Evolutionary conservation across 2,113 vertebrate species (phyloP).

Genomic region (Vicugna pacos): DNA sequence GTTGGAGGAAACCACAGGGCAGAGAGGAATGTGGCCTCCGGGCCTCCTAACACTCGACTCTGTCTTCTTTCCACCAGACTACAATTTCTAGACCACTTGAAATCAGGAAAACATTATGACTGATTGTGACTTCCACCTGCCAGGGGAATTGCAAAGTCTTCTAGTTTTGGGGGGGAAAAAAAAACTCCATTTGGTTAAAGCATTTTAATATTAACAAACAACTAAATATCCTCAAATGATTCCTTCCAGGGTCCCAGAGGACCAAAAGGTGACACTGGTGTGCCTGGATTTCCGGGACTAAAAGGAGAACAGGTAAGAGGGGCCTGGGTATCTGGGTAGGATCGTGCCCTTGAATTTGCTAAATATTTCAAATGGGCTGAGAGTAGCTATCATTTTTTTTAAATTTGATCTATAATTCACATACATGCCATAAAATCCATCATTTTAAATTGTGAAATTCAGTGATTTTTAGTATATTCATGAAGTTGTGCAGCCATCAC

Average conservation of each 20-base stretch:
- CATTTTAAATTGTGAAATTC: neutral
- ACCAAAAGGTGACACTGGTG: constrained; percentile 92
- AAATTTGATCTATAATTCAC: neutral
- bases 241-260: constrained; percentile 90
- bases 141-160: neutral
- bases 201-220: neutral
- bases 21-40: neutral
- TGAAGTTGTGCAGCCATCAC: neutral
- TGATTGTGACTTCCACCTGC: neutral
- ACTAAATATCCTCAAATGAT: neutral
- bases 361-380: neutral
- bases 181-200: neutral
- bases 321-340: neutral
- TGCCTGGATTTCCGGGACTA: constrained; percentile 89
- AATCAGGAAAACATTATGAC: neutral
- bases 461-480: neutral
- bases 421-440: neutral
- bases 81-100: neutral
- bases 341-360: neutral
- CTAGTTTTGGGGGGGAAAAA: neutral
- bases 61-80: neutral
- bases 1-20: neutral
- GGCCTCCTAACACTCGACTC: neutral
- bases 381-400: neutral
- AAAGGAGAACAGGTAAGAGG: constrained; percentile 86